These are phyloP conservation scores for Drosophila nannoptera DNA, from an alignment of 1,140 invertebrate genomes.

Conservation along the genomic window DNA sequence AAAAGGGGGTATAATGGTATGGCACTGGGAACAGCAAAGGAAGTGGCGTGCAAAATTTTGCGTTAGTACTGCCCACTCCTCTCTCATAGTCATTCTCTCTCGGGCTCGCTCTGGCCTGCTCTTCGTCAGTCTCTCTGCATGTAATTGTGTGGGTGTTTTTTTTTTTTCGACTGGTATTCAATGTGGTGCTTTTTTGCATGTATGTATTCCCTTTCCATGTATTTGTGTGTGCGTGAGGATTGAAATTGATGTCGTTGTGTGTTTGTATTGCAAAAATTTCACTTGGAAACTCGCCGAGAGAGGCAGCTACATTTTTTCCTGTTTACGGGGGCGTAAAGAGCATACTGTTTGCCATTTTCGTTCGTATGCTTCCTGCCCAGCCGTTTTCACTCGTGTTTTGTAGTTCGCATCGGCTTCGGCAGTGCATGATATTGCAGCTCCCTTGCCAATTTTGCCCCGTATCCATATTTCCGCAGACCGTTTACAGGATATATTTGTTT, in stretches of 20 bases:
- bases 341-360: slow-evolving; percentile 60
- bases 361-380: slow-evolving; percentile 62
- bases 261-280: slow-evolving; percentile 62
- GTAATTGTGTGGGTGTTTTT: slow-evolving; percentile 38
- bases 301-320: slow-evolving; percentile 43
- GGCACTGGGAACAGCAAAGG: slow-evolving; percentile 59
- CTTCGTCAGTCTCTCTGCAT: slow-evolving; percentile 28
- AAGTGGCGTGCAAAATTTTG: slow-evolving; percentile 73
- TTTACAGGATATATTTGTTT: slow-evolving; percentile 52
- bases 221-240: slow-evolving; percentile 47
- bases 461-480: slow-evolving; percentile 3
- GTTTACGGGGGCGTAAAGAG: slow-evolving; percentile 38
- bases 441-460: neutral
- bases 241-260: slow-evolving; percentile 33
- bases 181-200: slow-evolving; percentile 60
- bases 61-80: slow-evolving; percentile 45
- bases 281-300: slow-evolving; percentile 64
- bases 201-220: slow-evolving; percentile 56
- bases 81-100: neutral
- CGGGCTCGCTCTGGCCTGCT: slow-evolving; percentile 1
- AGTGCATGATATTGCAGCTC: slow-evolving; percentile 32
- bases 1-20: slow-evolving; percentile 58
- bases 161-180: slow-evolving; percentile 32
- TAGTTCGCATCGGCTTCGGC: slow-evolving; percentile 15
- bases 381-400: slow-evolving; percentile 43